Base-by-base conservation (phyloP, 2,113 vertebrate species). In the Elanoides forficatus region DNA sequence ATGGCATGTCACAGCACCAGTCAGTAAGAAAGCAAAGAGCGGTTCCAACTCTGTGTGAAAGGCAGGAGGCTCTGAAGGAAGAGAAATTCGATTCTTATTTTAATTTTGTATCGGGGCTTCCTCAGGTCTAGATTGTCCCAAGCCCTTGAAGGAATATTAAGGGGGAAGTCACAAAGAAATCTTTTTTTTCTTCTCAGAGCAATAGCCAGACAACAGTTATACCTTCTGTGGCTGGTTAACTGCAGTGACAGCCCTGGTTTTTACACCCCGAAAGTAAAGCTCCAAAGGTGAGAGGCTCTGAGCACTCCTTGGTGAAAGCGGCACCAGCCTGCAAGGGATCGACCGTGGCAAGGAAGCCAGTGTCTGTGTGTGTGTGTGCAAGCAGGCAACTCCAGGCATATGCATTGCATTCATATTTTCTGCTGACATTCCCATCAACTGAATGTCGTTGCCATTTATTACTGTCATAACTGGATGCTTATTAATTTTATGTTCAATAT, bases 291-390 rank as follows among this genome's bases (percentile, higher is more conserved):
- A 53, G 32, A 82, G 17, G 26, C 18, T 29, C 47, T 55, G 22
- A 25, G 63, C 36, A 4, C 20, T 47, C 48, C 65, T 5, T 30
- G 34, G 27, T 6, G 62, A 42, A 47, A 29, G 9, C 18, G 56
- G 13, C 7, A 14, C 7, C 45, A 38, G 43, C n/a, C 27, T 29
- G 9, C 25, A 32, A 34, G 10, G 36, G 18, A 30, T 53, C 13
- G 18, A 2, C 36, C 1, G 1, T 6, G 66, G 17, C 14, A 11
- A 15, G 22, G 40, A 43, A 67, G 21, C 34, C 20, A 3, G 1
- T 5, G 38, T 4, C 13, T 1, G 1, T 17, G 26, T 32, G 34
- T 16, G 7, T 25, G 32, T 1, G 2, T 4, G 30, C 38, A 17
- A 32, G 6, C 23, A 21, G 20, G 29, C 22, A 60, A 2, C 53